These are phyloP conservation scores for Tinea trinotella DNA, from an alignment of 2,888 invertebrate species.

Conservation along the genomic window DNA sequence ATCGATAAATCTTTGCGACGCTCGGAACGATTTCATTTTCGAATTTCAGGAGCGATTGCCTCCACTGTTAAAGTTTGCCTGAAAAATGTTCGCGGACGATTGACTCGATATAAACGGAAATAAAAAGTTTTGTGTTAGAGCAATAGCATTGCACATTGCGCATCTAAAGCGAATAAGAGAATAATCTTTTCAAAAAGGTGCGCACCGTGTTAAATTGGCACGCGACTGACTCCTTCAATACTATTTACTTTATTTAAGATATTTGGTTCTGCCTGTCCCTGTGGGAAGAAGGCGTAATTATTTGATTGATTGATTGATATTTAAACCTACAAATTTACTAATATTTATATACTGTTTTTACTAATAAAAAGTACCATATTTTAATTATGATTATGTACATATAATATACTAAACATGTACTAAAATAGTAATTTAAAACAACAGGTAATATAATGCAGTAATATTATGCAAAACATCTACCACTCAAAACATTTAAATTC, in stretches of 20 bases:
- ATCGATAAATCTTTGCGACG: constrained; percentile 72
- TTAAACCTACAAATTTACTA: no score
- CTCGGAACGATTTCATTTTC: constrained; percentile 72
- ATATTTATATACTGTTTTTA: no score
- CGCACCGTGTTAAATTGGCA: constrained; percentile 6
- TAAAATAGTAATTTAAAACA: no score
- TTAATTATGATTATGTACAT: no score
- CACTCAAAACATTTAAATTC: constrained; percentile 44
- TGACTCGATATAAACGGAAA: constrained; percentile 72
- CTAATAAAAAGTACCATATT: no score
- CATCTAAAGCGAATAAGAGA: constrained; percentile 56
- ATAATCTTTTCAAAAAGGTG: constrained; percentile 15
- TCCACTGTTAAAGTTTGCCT: constrained; percentile 72
- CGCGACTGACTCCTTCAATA: background rate
- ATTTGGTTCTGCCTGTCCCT: no score
- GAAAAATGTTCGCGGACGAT: constrained; percentile 72
- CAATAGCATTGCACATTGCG: constrained; percentile 63
- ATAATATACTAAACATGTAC: no score
- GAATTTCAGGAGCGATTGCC: constrained; percentile 73
- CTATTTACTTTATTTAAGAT: background rate
- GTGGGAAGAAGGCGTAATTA: no score
- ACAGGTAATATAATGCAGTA: no score
- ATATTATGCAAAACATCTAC: background rate
- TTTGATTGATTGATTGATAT: no score
- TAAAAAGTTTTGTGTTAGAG: constrained; percentile 71